phyloP scores from a whole-genome alignment of 1,140 invertebrate species.

The Drosophila sechellia region DNA sequence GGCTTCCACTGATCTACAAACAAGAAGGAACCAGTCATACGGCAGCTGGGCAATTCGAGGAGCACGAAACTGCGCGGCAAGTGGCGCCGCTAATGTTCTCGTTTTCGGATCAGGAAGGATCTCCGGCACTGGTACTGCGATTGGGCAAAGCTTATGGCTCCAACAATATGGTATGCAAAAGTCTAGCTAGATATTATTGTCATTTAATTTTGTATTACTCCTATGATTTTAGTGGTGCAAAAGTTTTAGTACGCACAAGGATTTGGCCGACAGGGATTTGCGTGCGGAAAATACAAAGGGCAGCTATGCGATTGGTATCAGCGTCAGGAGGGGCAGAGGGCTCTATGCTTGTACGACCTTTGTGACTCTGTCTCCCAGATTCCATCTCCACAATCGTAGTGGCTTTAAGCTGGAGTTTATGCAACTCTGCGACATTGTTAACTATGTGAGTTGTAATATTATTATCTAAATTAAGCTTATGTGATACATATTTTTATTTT shows the following conservation, averaged over 20 bases:
- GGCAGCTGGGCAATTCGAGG: conserved; percentile 96
- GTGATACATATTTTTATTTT: neutral
- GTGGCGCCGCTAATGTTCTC: conserved; percentile 97
- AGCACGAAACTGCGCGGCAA: conserved; percentile 97
- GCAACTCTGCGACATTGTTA: conserved; percentile 91
- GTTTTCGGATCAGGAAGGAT: conserved; percentile 94
- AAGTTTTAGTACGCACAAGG: conserved; percentile 88
- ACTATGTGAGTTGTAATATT: conserved; percentile 80
- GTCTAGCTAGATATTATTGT: neutral
- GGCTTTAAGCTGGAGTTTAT: conserved; percentile 93
- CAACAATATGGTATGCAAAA: conserved; percentile 61
- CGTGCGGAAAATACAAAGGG: conserved; percentile 70
- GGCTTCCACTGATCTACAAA: conserved; percentile 96
- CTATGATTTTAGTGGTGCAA: conserved; percentile 89
- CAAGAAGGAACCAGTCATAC: conserved; percentile 93
- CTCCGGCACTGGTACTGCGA: conserved; percentile 85
- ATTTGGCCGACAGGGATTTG: conserved; percentile 68
- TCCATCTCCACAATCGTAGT: conserved; percentile 96
- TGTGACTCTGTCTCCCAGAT: conserved; percentile 96
- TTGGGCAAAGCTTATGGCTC: conserved; percentile 68
- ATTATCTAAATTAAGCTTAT: neutral
- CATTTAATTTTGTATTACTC: neutral
- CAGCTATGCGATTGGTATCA: conserved; percentile 92
- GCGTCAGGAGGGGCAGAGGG: conserved; percentile 94
- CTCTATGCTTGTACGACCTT: conserved; percentile 95